These are phyloP conservation scores for Columba guinea DNA, from an alignment of 2,797 vertebrate genomes.

Conservation along the genomic window DNA sequence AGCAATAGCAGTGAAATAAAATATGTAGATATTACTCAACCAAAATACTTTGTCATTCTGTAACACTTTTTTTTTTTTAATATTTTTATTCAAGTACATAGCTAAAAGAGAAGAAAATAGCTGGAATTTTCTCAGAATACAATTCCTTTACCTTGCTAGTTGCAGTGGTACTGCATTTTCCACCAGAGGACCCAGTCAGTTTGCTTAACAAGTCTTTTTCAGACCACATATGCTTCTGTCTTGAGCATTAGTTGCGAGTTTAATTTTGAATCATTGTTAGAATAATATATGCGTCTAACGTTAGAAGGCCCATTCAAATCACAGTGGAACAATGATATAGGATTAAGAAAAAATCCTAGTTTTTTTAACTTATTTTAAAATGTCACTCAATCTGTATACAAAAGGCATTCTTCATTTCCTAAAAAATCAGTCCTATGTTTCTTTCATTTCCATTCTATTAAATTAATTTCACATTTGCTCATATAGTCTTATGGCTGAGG, in stretches of 20 bases:
- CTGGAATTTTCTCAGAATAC: neutral
- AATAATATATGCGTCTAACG: neutral
- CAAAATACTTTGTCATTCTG: neutral
- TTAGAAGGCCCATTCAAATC: neutral
- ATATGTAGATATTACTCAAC: neutral
- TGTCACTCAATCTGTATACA: neutral
- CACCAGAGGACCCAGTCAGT: rapidly evolving
- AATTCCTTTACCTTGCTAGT: neutral
- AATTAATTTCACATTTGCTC: neutral
- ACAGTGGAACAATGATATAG: neutral
- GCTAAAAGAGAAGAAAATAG: neutral
- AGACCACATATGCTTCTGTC: neutral
- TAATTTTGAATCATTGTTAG: neutral
- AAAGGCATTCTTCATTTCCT: neutral
- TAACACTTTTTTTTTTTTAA: neutral
- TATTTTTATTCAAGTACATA: neutral
- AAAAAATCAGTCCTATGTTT: neutral
- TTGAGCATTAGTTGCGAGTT: neutral
- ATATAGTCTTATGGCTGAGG: neutral
- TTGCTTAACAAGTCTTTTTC: neutral
- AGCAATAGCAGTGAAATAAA: neutral
- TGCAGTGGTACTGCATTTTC: neutral
- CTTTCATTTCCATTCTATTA: neutral
- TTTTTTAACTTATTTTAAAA: neutral
- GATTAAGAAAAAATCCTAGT: neutral